Base-by-base conservation (phyloP, 2,888 invertebrate species). In the Carpatolechia fugitivella region DNA sequence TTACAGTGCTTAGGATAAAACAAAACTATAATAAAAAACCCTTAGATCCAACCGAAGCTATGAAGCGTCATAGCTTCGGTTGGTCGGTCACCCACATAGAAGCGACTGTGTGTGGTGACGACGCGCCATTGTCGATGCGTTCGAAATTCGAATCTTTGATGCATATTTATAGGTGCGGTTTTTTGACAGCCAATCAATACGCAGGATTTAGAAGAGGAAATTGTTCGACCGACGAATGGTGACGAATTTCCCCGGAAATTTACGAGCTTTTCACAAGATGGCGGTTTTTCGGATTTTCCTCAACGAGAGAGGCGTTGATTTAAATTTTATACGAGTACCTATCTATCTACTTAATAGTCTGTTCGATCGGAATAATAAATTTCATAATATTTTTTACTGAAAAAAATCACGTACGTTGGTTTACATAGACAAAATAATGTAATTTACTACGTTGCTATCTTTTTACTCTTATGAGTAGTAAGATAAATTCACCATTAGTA, bases 81-180 rank as follows among this genome's bases (percentile, higher is more conserved):
- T n/a, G n/a, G n/a, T n/a, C n/a, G n/a, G n/a, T n/a, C n/a, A n/a
- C n/a, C n/a, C n/a, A n/a, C n/a, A n/a, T n/a, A n/a, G n/a, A 11
- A 10, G 11, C 11, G 2, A 4, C 18, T 20, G 10, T 13, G 40
- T 24, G 20, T 55, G 55, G 56, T 58, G 60, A 59, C 64, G 66
- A 62, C 63, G 60, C 60, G 54, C 48, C 56, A 57, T 59, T 60
- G 59, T 58, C 56, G 65, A 69, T 65, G 63, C 66, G 64, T 67
- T 58, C 59, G 58, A 63, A 58, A 55, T 48, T 49, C 49, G 20
- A 49, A 35, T 35, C 20, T 44, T 20, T 35, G 35, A 49, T 35
- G 49, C 49, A 49, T 49, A 49, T 49, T 49, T 35, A 49, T 49
- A 7, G 31, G 31, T 31, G 31, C 31, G 16, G 20, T 11, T 18